These are phyloP conservation scores for Microchrysa polita DNA, from an alignment of 2,888 invertebrate genomes.

Conservation along the genomic window DNA sequence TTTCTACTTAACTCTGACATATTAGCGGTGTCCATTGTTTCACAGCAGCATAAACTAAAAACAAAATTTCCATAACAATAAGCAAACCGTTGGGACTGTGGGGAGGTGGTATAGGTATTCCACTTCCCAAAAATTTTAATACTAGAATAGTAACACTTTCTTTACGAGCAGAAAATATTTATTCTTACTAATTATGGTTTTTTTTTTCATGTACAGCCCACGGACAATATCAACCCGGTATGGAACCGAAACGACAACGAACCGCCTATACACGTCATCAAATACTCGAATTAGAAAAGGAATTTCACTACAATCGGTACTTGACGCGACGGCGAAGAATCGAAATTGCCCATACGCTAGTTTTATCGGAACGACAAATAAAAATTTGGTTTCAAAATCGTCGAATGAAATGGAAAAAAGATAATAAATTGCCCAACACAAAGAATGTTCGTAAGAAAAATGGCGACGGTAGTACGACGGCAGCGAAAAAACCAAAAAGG, in stretches of 20 bases:
- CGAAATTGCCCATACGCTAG: constrained; percentile 96
- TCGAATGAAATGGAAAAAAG: constrained; percentile 88
- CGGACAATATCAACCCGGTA: constrained; percentile 87
- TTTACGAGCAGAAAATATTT: no score
- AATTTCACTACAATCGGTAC: constrained; percentile 98
- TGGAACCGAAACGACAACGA: constrained; percentile 95
- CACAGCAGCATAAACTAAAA: no score
- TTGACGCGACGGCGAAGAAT: constrained; percentile 93
- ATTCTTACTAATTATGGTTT: no score
- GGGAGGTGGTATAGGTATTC: no score
- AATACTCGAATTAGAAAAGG: constrained; percentile 96
- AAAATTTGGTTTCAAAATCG: constrained; percentile 91
- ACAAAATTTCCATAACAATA: no score
- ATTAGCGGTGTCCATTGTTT: no score
- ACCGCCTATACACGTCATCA: constrained; percentile 98
- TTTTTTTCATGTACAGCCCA: constrained; percentile 74
- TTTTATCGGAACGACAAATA: constrained; percentile 90
- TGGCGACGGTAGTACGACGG: constrained; percentile 62
- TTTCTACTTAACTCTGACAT: no score
- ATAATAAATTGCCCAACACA: constrained; percentile 67
- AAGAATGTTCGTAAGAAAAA: constrained; percentile 75
- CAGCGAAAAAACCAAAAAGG: constrained; percentile 59
- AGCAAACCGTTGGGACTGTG: no score
- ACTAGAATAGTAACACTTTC: no score
- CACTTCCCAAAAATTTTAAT: no score